Conservation (phyloP, 2,888 invertebrate genomes). For the Ypsolopha sequella region DNA sequence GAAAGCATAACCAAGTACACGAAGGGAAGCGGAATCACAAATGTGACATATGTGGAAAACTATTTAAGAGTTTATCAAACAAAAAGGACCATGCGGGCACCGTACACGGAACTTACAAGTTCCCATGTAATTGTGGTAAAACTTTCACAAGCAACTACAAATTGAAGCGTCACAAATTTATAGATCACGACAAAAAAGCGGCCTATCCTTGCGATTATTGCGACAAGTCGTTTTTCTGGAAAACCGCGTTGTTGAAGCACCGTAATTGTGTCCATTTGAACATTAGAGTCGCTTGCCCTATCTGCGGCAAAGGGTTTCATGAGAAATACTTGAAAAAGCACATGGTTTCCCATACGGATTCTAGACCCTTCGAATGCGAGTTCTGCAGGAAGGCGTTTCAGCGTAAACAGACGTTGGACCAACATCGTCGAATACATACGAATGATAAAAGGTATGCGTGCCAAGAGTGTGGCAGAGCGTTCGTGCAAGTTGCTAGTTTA, state of each 20-base stretch:
- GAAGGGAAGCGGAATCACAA: conserved; percentile 2
- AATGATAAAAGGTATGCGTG: conserved; percentile 67
- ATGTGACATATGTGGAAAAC: conserved; percentile 10
- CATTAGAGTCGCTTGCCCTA: conserved; percentile 17
- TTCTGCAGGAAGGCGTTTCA: conserved; percentile 9
- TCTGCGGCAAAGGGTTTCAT: conserved; percentile 21
- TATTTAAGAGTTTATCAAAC: conserved; percentile 1
- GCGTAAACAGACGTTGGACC: background rate
- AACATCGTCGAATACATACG: conserved; percentile 40
- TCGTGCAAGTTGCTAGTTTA: conserved; percentile 68
- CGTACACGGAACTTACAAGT: background rate
- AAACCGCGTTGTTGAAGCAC: background rate
- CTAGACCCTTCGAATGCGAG: conserved; percentile 6
- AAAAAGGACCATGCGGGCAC: background rate
- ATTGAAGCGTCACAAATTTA: background rate
- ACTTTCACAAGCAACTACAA: background rate
- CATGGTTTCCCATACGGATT: conserved; percentile 4
- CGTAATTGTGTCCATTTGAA: background rate
- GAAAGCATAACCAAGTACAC: background rate
- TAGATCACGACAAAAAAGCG: background rate
- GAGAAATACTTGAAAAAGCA: background rate
- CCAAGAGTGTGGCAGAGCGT: conserved; percentile 64
- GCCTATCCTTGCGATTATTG: background rate
- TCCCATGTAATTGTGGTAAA: background rate
- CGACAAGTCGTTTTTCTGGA: background rate